Conservation (phyloP, 92 coral and sea anemone genomes). For the Actinernus sp. region DNA sequence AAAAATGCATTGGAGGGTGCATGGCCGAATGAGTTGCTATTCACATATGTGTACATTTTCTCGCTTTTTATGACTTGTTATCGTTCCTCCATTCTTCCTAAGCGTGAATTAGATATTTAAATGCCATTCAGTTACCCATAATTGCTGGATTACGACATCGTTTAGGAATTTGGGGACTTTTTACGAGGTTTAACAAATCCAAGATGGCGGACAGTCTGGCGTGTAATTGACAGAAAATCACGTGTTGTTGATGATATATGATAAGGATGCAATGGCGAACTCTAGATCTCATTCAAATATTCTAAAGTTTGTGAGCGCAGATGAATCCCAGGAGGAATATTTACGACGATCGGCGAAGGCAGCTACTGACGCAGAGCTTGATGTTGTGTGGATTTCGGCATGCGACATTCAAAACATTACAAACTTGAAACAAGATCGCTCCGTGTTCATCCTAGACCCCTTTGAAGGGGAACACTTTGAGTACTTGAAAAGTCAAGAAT, state of each 20-base stretch:
- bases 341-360: constrained; percentile 67
- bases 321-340: constrained; percentile 56
- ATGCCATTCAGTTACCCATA: too few relatives aligned
- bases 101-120: too few relatives aligned
- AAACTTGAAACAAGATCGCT: constrained; percentile 51
- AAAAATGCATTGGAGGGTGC: too few relatives aligned
- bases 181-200: constrained; percentile 16
- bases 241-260: too few relatives aligned
- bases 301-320: constrained; percentile 65
- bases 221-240: constrained; percentile 14
- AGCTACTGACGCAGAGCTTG: constrained; percentile 66
- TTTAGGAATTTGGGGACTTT: too few relatives aligned
- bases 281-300: constrained; percentile 2
- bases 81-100: too few relatives aligned
- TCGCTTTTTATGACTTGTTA: too few relatives aligned
- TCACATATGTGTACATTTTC: too few relatives aligned
- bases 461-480: constrained; percentile 88
- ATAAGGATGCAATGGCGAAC: too few relatives aligned
- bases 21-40: too few relatives aligned
- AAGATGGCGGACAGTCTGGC: constrained; percentile 69
- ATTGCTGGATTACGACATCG: too few relatives aligned
- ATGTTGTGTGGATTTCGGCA: constrained; percentile 65
- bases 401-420: constrained; percentile 39
- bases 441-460: constrained; percentile 76
- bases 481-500: constrained; percentile 59